Conservation (phyloP, 2,797 vertebrate species). For the Aselliscus stoliczkanus region DNA sequence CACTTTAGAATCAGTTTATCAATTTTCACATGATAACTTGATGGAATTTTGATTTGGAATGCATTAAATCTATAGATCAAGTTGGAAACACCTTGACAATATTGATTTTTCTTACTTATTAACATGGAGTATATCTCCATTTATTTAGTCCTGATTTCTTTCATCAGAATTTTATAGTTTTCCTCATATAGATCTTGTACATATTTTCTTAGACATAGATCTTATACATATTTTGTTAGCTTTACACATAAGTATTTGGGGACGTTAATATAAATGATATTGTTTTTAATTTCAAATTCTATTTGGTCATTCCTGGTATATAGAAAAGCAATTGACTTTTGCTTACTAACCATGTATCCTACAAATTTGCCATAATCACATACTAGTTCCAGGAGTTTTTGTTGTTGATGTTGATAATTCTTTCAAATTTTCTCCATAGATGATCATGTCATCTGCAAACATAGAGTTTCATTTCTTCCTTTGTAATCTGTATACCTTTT, state of each 20-base stretch:
- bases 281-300: background rate
- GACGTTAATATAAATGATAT: background rate
- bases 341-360: background rate
- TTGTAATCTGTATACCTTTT: background rate
- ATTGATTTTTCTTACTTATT: background rate
- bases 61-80: background rate
- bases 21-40: background rate
- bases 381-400: background rate
- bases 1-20: background rate
- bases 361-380: background rate
- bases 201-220: background rate
- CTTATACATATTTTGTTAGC: background rate
- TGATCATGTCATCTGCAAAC: background rate
- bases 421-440: background rate
- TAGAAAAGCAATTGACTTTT: background rate
- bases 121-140: background rate
- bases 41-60: background rate
- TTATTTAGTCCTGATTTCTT: slow-evolving; percentile 4
- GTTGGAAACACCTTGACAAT: background rate
- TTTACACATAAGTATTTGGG: background rate
- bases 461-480: background rate
- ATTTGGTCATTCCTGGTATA: background rate
- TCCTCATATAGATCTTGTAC: background rate
- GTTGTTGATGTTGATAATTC: background rate
- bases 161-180: background rate